These are phyloP conservation scores for Acanthosepion esculentum DNA, from an alignment of 2,888 invertebrate species.

Conservation along the genomic window DNA sequence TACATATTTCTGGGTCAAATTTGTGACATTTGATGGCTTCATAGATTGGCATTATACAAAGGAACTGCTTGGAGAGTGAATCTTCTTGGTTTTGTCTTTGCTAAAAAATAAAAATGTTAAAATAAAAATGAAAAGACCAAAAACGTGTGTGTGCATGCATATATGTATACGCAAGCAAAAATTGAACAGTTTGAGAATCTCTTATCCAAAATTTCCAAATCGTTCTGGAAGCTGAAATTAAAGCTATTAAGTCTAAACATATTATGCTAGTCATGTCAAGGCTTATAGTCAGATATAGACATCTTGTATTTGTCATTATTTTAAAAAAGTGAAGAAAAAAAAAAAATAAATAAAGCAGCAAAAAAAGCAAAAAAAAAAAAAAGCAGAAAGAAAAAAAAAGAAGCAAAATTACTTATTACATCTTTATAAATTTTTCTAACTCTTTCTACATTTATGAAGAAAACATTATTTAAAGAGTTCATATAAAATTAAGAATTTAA, in stretches of 20 bases:
- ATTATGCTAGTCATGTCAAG: background rate
- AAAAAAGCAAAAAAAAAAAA: too few species aligned
- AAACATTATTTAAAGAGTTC: too few species aligned
- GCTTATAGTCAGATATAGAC: background rate
- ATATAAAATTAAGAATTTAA: too few species aligned
- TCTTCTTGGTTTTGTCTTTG: slow-evolving; percentile 38
- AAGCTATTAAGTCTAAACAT: background rate
- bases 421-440: too few species aligned
- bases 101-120: slow-evolving; percentile 24
- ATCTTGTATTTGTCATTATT: too few species aligned
- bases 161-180: background rate
- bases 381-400: too few species aligned
- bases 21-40: background rate
- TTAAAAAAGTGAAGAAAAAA: too few species aligned
- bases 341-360: too few species aligned
- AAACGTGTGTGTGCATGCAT: background rate
- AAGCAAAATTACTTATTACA: too few species aligned
- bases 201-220: background rate
- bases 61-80: slow-evolving; percentile 47
- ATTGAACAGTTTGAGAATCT: background rate
- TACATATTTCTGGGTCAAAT: background rate
- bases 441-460: too few species aligned
- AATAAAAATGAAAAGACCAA: background rate
- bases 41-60: slow-evolving; percentile 16
- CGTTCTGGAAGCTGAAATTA: background rate